A percentile compares a stretch with the other conserved stretches of the same genome.
Evolutionary conservation across 2,113 vertebrate species (phyloP).

Genomic region (Clarias macrocephalus): DNA sequence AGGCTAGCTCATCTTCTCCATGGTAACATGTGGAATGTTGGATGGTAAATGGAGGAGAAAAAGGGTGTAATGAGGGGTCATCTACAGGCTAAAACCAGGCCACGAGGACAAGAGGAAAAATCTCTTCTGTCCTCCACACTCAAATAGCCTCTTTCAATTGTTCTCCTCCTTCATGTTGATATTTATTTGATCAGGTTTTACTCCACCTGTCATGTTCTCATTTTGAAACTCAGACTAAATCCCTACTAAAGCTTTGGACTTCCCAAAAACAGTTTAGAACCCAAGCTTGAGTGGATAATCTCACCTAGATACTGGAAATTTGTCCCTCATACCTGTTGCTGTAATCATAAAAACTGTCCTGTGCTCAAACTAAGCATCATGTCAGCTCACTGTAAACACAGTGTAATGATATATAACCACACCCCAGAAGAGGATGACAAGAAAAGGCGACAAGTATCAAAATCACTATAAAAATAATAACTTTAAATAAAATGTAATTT

Average conservation of each 20-base stretch:
- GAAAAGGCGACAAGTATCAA: background rate
- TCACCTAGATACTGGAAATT: background rate
- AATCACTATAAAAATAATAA: background rate
- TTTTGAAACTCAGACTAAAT: background rate
- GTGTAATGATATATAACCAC: background rate
- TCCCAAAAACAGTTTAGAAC: background rate
- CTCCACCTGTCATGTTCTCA: background rate
- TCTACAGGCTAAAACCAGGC: slow-evolving; percentile 47
- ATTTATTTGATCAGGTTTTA: slow-evolving; percentile 23
- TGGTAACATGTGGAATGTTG: slow-evolving; percentile 44
- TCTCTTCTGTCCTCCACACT: background rate
- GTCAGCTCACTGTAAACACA: background rate
- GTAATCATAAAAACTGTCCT: background rate
- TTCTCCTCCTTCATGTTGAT: slow-evolving; percentile 53
- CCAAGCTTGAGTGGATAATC: background rate
- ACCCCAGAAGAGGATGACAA: background rate
- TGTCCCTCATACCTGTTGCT: background rate
- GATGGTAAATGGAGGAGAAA: slow-evolving; percentile 49
- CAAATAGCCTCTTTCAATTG: background rate
- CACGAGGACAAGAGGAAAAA: slow-evolving; percentile 38
- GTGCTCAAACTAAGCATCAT: background rate
- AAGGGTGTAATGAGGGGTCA: slow-evolving; percentile 53
- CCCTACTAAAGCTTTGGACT: background rate
- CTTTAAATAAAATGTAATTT: background rate
- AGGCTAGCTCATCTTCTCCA: slow-evolving; percentile 40